phyloP scores from a whole-genome alignment of 1,140 invertebrate genomes.

The Euura lappo region DNA sequence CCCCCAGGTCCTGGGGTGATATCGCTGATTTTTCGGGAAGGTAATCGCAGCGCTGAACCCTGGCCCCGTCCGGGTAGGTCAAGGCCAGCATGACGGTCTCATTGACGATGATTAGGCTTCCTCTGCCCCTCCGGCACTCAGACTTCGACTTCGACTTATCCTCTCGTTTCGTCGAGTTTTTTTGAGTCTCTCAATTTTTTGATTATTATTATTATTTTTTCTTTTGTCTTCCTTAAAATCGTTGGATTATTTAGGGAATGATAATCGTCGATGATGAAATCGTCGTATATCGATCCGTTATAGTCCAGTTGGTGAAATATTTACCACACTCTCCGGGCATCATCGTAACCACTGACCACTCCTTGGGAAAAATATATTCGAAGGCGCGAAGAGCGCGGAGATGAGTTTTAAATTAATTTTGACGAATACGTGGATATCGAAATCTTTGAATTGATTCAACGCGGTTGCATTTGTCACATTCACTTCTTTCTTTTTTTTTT shows the following conservation, averaged over 20 bases:
- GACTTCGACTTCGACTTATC: not conserved
- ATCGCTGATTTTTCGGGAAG: slow-evolving; percentile 28
- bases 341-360: not conserved
- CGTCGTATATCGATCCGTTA: not conserved
- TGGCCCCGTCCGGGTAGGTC: slow-evolving; percentile 49
- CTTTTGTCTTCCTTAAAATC: not conserved
- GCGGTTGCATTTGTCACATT: slow-evolving; percentile 27
- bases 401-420: too few species aligned
- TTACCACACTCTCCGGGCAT: not conserved
- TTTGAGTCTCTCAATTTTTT: not conserved
- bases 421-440: too few species aligned
- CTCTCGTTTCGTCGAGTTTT: not conserved
- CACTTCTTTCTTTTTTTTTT: not conserved
- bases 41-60: slow-evolving; percentile 48
- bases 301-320: not conserved
- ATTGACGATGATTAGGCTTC: slow-evolving; percentile 34
- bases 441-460: slow-evolving; percentile 19
- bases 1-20: slow-evolving; percentile 22
- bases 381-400: too few species aligned
- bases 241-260: not conserved
- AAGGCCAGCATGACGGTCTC: slow-evolving; percentile 56
- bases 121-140: not conserved
- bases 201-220: not conserved
- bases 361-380: too few species aligned
- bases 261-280: not conserved